phyloP scores from a whole-genome alignment of 2,113 vertebrate genomes.

The Jacana jacana region DNA sequence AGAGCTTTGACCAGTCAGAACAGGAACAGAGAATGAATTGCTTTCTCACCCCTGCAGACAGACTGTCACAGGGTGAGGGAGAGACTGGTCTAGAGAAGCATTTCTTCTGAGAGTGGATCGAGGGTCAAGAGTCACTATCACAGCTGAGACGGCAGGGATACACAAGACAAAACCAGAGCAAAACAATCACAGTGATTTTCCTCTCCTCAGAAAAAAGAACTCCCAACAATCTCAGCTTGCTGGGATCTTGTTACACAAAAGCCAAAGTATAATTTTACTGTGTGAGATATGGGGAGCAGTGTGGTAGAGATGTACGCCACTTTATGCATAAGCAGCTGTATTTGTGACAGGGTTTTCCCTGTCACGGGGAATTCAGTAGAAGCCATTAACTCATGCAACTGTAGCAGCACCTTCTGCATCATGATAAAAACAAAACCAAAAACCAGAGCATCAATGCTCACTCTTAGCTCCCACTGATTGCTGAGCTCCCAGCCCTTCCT shows the following conservation, averaged over 20 bases:
- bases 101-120: neutral
- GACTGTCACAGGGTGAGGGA: neutral
- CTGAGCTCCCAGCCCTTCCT: neutral
- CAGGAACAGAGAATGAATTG: neutral
- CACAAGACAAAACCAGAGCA: neutral
- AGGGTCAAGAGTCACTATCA: neutral
- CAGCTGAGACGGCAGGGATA: fast-evolving
- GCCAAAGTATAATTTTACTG: neutral
- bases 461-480: neutral
- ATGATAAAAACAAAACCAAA: neutral
- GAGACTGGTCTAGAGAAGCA: neutral
- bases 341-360: neutral
- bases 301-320: neutral
- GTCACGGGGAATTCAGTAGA: neutral
- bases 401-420: neutral
- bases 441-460: neutral
- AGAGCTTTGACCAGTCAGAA: neutral
- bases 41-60: neutral
- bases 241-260: neutral
- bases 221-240: neutral
- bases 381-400: neutral
- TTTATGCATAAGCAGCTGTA: neutral
- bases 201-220: neutral
- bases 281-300: neutral
- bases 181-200: neutral